phyloP scores from a whole-genome alignment of 2,888 invertebrate genomes.

The Conus canariensis region DNA sequence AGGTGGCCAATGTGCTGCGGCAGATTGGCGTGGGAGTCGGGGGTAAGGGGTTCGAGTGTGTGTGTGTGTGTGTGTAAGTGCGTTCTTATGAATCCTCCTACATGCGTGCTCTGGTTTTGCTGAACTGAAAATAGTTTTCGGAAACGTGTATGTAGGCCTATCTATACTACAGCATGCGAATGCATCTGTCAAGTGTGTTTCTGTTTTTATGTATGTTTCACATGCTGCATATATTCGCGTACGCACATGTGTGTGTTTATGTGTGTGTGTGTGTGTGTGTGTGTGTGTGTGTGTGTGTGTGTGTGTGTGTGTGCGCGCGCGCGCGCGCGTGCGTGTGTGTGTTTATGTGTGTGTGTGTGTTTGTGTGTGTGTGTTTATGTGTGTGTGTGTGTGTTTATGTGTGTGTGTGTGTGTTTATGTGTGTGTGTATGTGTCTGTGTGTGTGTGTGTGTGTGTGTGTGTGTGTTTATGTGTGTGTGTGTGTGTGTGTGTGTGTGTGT shows the following conservation, averaged over 20 bases:
- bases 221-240: too few species aligned
- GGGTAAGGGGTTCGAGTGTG: not conserved
- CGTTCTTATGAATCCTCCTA: not conserved
- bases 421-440: too few species aligned
- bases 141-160: too few species aligned
- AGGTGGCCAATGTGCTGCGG: not conserved
- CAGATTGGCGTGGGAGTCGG: not conserved
- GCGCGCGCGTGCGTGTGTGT: not conserved
- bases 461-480: too few species aligned
- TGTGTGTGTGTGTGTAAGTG: conserved; percentile 8
- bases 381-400: not conserved
- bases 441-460: too few species aligned
- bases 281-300: not conserved
- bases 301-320: not conserved
- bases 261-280: not conserved
- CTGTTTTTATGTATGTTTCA: too few species aligned
- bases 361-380: not conserved
- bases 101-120: too few species aligned
- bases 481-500: too few species aligned
- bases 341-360: not conserved
- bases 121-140: too few species aligned
- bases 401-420: not conserved
- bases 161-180: too few species aligned
- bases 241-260: too few species aligned
- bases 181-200: too few species aligned